A percentile compares a stretch with the other conserved stretches of the same genome.
Conservation (phyloP, 2,797 vertebrate species). For the Octomys mimax region DNA sequence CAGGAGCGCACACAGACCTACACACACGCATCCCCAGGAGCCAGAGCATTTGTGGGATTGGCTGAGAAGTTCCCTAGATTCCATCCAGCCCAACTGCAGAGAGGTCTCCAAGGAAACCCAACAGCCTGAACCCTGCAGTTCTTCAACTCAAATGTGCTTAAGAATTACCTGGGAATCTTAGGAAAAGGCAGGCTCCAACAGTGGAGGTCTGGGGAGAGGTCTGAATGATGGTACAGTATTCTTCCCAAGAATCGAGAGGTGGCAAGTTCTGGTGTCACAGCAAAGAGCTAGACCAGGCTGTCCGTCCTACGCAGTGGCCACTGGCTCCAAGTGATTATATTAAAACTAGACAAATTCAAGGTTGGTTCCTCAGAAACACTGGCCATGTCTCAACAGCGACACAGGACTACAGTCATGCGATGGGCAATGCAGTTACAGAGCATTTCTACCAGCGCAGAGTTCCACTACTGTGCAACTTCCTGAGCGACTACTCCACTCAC, state of each 20-base stretch:
- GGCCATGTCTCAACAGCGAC: fast-evolving
- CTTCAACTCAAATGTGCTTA: fast-evolving
- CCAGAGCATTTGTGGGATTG: not conserved
- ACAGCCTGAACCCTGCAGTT: fast-evolving
- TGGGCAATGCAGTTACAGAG: not conserved
- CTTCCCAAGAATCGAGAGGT: not conserved
- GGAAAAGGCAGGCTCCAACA: not conserved
- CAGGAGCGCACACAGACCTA: not conserved
- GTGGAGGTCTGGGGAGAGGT: not conserved
- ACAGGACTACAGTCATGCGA: fast-evolving
- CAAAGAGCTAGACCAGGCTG: fast-evolving
- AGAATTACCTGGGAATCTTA: not conserved
- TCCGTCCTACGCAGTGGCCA: fast-evolving
- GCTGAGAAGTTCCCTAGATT: fast-evolving
- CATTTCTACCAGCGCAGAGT: not conserved
- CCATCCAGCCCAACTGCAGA: fast-evolving
- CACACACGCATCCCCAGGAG: not conserved
- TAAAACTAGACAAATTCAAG: not conserved
- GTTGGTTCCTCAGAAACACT: not conserved
- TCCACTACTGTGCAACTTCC: not conserved
- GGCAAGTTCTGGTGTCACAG: too few species aligned
- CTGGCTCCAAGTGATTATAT: not conserved
- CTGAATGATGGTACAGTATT: not conserved
- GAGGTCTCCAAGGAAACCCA: fast-evolving
- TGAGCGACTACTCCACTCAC: fast-evolving